Percentiles rank a stretch among this genome's conserved stretches.
phyloP scores from a whole-genome alignment of 2,888 invertebrate genomes.

The Silvanus unidentatus region DNA sequence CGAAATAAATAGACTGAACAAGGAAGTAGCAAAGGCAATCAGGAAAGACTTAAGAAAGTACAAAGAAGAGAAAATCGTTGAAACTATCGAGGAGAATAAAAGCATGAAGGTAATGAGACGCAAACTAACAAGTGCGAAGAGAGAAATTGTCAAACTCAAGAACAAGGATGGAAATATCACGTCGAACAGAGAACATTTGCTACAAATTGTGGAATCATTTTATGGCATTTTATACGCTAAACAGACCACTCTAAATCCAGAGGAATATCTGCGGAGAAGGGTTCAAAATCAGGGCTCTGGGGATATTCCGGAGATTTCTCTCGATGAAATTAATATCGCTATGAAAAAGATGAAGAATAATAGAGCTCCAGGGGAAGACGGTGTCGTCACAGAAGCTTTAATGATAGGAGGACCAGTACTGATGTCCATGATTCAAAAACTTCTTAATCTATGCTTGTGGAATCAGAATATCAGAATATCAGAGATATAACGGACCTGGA shows the following conservation, averaged over 20 bases:
- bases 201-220: background rate
- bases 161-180: background rate
- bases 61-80: background rate
- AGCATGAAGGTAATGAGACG: conserved; percentile 4
- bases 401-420: background rate
- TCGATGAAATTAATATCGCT: conserved; percentile 5
- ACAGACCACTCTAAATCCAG: too few species aligned
- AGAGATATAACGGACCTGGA: conserved; percentile 10
- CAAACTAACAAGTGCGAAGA: background rate
- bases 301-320: conserved; percentile 4
- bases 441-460: conserved; percentile 7
- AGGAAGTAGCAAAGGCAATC: background rate
- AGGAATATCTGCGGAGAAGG: background rate
- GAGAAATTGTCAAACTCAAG: background rate
- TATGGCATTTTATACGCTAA: too few species aligned
- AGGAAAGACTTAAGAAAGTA: conserved; percentile 4
- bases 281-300: conserved; percentile 6
- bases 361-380: conserved; percentile 8
- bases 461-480: too few species aligned
- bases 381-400: conserved; percentile 6
- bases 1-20: conserved; percentile 2
- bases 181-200: too few species aligned
- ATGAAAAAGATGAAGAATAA: conserved; percentile 1
- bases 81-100: conserved; percentile 5
- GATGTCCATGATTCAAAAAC: background rate